Percentiles rank a stretch among this genome's conserved stretches.
These are phyloP conservation scores for Enteromius fasciolatus DNA, from an alignment of 2,797 vertebrate species.

Conservation along the genomic window DNA sequence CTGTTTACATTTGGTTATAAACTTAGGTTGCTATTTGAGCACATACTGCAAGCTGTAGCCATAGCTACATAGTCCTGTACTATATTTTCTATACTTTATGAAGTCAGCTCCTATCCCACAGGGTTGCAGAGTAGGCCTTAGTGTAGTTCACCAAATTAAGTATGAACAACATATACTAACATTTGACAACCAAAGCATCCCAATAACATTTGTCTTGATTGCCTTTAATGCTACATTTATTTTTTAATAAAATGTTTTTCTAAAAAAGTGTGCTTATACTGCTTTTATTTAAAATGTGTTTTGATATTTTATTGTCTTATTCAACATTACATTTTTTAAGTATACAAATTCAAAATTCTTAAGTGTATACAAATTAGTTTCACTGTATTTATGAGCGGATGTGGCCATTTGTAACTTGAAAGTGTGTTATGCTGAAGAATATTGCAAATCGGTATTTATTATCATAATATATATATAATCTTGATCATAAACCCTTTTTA, in stretches of 20 bases:
- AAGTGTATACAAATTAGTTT: neutral
- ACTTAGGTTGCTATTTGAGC: slow-evolving; percentile 2
- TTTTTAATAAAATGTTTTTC: neutral
- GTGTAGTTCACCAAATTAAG: neutral
- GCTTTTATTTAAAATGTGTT: neutral
- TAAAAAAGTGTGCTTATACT: neutral
- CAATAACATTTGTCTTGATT: neutral
- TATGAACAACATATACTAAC: neutral
- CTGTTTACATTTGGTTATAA: slow-evolving; percentile 23
- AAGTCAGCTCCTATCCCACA: neutral
- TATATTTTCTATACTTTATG: neutral
- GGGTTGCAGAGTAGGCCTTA: neutral
- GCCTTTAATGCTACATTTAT: neutral
- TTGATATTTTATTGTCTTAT: neutral
- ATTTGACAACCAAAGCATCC: neutral
- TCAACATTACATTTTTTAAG: neutral
- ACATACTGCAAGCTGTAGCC: neutral
- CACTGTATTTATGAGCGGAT: neutral
- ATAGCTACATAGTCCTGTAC: neutral
- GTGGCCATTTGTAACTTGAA: neutral
- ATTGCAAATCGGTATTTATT: neutral
- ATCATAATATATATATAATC: neutral
- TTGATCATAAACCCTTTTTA: neutral
- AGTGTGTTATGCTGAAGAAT: neutral
- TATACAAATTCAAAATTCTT: too few relatives aligned